These are phyloP conservation scores for Aleiodes leptofemur DNA, from an alignment of 2,888 invertebrate species.

Conservation along the genomic window DNA sequence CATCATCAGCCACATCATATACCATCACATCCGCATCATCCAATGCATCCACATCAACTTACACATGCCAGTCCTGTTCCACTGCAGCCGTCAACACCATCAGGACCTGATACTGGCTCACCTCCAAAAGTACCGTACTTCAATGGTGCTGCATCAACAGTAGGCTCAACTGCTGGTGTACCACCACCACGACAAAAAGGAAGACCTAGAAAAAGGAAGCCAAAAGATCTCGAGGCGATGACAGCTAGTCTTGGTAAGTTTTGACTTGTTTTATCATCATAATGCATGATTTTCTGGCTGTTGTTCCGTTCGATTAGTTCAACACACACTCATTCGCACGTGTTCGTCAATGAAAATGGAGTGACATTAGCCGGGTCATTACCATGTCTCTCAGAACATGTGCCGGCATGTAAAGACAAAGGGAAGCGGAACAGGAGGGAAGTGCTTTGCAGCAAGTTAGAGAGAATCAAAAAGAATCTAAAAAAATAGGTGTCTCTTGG, in stretches of 20 bases:
- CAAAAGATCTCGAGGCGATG: constrained; percentile 91
- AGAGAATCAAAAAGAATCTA: constrained; percentile 25
- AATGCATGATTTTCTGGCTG: constrained; percentile 1
- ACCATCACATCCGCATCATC: constrained; percentile 63
- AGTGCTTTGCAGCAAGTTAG: constrained; percentile 18
- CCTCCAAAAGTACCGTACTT: constrained; percentile 78
- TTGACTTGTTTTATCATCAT: neutral
- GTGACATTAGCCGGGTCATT: constrained; percentile 46
- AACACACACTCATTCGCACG: constrained; percentile 26
- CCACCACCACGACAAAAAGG: constrained; percentile 90
- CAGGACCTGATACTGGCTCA: constrained; percentile 74
- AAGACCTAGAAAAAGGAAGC: constrained; percentile 93
- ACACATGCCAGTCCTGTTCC: constrained; percentile 74
- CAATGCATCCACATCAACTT: constrained; percentile 72
- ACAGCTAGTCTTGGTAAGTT: constrained; percentile 89
- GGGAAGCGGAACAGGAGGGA: constrained; percentile 31
- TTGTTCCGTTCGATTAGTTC: constrained; percentile 37
- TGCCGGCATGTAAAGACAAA: constrained; percentile 41
- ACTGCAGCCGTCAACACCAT: constrained; percentile 79
- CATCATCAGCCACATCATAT: constrained; percentile 72
- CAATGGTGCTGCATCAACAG: constrained; percentile 76
- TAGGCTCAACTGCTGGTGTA: constrained; percentile 77
- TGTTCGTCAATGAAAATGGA: constrained; percentile 36
- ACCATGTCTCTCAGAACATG: constrained; percentile 45
- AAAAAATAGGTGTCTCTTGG: constrained; percentile 43